A percentile compares a stretch with the other conserved stretches of the same genome.
Evolutionary conservation across 1,140 invertebrate genomes (phyloP).

Genomic region (Brachionus rotundiformis): DNA sequence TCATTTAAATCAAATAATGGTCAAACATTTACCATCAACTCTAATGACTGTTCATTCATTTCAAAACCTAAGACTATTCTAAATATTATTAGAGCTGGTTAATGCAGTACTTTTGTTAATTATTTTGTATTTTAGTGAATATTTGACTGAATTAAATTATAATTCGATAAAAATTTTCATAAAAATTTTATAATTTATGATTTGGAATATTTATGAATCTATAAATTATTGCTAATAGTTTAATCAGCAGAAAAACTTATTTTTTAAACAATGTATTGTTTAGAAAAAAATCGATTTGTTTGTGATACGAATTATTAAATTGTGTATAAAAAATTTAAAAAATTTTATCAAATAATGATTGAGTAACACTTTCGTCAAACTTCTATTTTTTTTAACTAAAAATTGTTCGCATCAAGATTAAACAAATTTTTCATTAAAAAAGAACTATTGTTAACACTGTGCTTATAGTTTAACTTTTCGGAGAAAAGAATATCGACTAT

Average conservation of each 20-base stretch:
- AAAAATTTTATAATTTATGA: not conserved
- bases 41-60: slow-evolving; percentile 1
- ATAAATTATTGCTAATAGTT: slow-evolving; percentile 16
- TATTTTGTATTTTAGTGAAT: not conserved
- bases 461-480: too few species aligned
- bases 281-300: not conserved
- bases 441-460: too few species aligned
- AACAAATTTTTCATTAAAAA: too few species aligned
- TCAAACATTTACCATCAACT: not conserved
- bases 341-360: too few species aligned
- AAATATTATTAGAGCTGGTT: not conserved
- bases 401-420: too few species aligned
- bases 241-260: too few species aligned
- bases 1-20: not conserved
- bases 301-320: too few species aligned
- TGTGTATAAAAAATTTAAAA: too few species aligned
- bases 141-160: slow-evolving; percentile 18
- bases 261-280: not conserved
- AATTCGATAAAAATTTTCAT: not conserved
- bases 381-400: too few species aligned
- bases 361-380: too few species aligned
- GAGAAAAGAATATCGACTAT: too few species aligned
- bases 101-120: not conserved
- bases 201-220: not conserved
- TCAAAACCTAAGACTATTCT: not conserved